These are phyloP conservation scores for Hipparchia sbordonii DNA, from an alignment of 2,888 invertebrate genomes.

Conservation along the genomic window DNA sequence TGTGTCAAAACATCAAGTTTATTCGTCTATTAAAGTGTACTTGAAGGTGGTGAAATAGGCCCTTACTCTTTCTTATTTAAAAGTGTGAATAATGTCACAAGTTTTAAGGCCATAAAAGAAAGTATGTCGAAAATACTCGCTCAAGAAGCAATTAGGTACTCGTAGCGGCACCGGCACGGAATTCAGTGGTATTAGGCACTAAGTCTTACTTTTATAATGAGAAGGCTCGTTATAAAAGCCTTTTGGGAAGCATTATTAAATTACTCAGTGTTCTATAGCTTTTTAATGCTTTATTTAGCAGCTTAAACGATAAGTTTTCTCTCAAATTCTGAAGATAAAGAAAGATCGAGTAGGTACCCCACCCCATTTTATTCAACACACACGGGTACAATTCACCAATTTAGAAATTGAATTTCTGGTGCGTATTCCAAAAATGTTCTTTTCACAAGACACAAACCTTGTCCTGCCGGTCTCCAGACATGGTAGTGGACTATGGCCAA, in stretches of 20 bases:
- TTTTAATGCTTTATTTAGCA: background rate
- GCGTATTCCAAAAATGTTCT: background rate
- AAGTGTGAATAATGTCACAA: background rate
- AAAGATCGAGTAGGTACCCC: too few relatives aligned
- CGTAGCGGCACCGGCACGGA: slow-evolving; percentile 16
- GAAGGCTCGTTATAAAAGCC: slow-evolving; percentile 6
- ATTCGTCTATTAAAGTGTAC: too few relatives aligned
- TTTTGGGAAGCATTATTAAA: slow-evolving; percentile 6
- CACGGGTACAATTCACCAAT: too few relatives aligned
- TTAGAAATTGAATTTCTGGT: background rate
- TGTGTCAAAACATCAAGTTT: too few relatives aligned
- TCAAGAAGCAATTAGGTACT: slow-evolving; percentile 25
- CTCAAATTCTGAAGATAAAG: too few relatives aligned
- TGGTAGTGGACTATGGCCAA: too few relatives aligned
- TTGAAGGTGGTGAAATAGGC: too few relatives aligned
- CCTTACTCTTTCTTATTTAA: background rate
- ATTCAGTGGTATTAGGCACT: slow-evolving; percentile 19
- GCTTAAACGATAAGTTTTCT: too few relatives aligned
- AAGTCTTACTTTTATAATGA: slow-evolving; percentile 23
- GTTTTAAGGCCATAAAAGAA: background rate
- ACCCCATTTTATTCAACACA: too few relatives aligned
- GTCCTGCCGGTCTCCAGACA: too few relatives aligned
- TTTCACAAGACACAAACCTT: too few relatives aligned
- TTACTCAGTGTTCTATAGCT: background rate
- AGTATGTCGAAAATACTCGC: slow-evolving; percentile 10